Conservation (phyloP, 2,113 vertebrate genomes). For the Harpagus bidentatus region DNA sequence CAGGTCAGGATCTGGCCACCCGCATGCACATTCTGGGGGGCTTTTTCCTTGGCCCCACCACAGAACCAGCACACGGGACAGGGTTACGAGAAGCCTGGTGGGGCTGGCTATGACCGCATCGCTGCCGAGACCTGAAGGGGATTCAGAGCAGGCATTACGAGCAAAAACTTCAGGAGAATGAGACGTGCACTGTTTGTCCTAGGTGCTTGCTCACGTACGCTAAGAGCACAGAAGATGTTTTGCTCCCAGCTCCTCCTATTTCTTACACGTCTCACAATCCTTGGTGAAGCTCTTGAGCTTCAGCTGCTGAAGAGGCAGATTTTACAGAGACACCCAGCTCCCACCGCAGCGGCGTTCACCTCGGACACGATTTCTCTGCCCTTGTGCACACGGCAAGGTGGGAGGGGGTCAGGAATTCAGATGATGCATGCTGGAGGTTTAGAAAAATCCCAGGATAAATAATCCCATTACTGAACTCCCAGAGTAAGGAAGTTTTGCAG, state of each 20-base stretch:
- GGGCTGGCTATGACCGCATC: background rate
- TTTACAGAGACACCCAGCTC: background rate
- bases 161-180: background rate
- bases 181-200: background rate
- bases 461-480: background rate
- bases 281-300: background rate
- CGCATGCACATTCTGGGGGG: background rate
- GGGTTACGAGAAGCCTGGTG: background rate
- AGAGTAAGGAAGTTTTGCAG: background rate
- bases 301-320: background rate
- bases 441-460: background rate
- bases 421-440: background rate
- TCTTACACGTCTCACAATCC: background rate
- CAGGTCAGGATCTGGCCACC: background rate
- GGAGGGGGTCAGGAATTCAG: background rate
- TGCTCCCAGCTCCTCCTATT: background rate
- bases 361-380: background rate
- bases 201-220: background rate
- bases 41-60: background rate
- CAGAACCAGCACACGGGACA: background rate
- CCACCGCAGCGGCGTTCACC: accelerated
- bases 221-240: background rate
- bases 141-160: background rate
- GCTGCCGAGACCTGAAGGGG: background rate
- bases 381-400: background rate